phyloP scores from a whole-genome alignment of 1,140 invertebrate species.

The Fopius arisanus region DNA sequence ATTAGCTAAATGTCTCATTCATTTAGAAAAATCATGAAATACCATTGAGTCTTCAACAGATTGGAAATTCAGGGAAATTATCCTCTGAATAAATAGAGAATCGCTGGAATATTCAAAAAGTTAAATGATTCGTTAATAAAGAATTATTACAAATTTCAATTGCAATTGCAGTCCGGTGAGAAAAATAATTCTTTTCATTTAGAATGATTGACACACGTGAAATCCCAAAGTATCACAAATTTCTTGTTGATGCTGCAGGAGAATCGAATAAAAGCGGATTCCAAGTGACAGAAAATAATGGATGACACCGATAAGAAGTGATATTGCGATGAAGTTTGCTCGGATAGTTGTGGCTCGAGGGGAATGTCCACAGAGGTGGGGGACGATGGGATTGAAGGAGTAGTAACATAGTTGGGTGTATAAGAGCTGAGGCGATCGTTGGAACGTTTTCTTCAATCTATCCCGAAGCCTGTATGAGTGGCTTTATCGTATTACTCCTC shows the following conservation, averaged over 20 bases:
- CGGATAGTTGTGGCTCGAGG: constrained; percentile 7
- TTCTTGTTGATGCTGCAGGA: constrained; percentile 8
- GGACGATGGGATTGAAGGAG: not conserved
- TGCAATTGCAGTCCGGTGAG: no score
- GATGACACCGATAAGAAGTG: constrained; percentile 5
- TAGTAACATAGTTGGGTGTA: constrained; percentile 15
- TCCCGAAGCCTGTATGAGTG: constrained; percentile 22
- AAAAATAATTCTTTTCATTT: not conserved
- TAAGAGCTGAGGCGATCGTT: constrained; percentile 10
- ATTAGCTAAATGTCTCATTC: no score
- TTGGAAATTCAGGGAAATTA: no score
- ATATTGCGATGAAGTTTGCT: constrained; percentile 2
- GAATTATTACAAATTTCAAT: no score
- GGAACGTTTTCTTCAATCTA: constrained; percentile 19
- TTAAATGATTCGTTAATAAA: no score
- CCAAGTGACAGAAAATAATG: constrained; percentile 11
- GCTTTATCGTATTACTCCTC: constrained; percentile 27
- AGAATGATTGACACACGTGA: not conserved
- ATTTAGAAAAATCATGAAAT: no score
- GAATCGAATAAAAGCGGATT: constrained; percentile 16
- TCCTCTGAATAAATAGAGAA: no score
- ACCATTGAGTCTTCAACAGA: no score
- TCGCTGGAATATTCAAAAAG: no score
- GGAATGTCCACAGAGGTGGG: not conserved
- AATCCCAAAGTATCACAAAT: not conserved